phyloP scores from a whole-genome alignment of 2,797 vertebrate genomes.

The Alosa sapidissima region DNA sequence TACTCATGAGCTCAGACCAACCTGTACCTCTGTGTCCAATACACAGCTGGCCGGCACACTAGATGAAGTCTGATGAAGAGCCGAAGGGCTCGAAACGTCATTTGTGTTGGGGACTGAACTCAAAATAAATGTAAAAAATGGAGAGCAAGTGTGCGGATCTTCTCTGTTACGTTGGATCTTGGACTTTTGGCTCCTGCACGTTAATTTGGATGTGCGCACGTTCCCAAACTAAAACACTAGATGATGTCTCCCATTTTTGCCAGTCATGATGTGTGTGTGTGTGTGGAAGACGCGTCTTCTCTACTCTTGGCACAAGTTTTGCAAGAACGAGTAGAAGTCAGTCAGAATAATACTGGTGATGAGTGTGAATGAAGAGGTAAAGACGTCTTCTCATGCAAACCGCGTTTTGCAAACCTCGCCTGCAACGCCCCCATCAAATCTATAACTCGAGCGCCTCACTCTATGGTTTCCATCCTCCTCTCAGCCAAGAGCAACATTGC shows the following conservation, averaged over 20 bases:
- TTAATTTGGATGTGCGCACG: no score
- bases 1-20: background rate
- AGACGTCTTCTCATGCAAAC: background rate
- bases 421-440: background rate
- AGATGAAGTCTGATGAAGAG: background rate
- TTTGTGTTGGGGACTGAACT: no score
- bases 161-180: no score
- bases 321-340: no score
- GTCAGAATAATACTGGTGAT: background rate
- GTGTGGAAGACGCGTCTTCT: background rate
- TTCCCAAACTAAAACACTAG: background rate
- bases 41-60: background rate
- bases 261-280: background rate
- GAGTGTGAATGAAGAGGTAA: conserved; percentile 29
- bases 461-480: conserved; percentile 38
- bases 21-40: background rate
- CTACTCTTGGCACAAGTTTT: background rate
- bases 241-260: background rate
- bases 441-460: background rate
- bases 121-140: no score
- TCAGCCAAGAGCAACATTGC: conserved; percentile 41
- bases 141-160: no score
- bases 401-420: background rate
- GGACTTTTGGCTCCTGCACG: no score
- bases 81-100: no score